Evolutionary conservation across 2,888 invertebrate species (phyloP).

Genomic region (Stenotaenia linearis): DNA sequence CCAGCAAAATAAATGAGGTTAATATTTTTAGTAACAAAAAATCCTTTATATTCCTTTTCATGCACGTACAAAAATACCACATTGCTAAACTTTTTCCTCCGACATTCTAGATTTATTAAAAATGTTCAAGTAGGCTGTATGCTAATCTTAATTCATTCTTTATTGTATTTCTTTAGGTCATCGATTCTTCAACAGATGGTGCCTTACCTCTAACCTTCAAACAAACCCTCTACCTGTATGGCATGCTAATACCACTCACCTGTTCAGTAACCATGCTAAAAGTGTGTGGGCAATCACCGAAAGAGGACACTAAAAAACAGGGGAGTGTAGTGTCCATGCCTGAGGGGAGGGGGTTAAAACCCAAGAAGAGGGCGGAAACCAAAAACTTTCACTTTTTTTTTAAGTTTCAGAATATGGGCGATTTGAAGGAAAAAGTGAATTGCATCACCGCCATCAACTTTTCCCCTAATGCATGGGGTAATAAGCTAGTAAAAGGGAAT

Average conservation of each 20-base stretch:
- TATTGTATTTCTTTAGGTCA: conserved; percentile 7
- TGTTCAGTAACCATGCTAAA: neutral
- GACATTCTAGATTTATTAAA: neutral
- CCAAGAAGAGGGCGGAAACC: neutral
- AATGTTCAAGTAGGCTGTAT: neutral
- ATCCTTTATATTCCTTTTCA: neutral
- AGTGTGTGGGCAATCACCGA: conserved; percentile 12
- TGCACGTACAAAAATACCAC: neutral
- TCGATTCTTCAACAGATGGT: conserved; percentile 10
- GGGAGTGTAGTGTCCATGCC: neutral
- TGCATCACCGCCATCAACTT: conserved; percentile 1
- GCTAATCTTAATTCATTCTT: neutral
- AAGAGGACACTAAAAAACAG: conserved; percentile 24
- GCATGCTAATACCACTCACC: neutral
- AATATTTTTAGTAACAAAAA: neutral
- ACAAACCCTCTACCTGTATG: neutral
- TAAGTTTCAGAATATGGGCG: neutral
- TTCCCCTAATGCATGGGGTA: conserved; percentile 8
- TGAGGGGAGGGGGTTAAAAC: neutral
- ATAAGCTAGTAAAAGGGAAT: neutral
- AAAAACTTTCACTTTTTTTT: conserved; percentile 18
- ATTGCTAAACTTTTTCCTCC: too few relatives aligned
- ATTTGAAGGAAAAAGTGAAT: neutral
- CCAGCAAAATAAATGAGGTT: neutral
- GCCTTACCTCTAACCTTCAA: neutral